Conservation (phyloP, 2,113 vertebrate species). For the Gobius niger region DNA sequence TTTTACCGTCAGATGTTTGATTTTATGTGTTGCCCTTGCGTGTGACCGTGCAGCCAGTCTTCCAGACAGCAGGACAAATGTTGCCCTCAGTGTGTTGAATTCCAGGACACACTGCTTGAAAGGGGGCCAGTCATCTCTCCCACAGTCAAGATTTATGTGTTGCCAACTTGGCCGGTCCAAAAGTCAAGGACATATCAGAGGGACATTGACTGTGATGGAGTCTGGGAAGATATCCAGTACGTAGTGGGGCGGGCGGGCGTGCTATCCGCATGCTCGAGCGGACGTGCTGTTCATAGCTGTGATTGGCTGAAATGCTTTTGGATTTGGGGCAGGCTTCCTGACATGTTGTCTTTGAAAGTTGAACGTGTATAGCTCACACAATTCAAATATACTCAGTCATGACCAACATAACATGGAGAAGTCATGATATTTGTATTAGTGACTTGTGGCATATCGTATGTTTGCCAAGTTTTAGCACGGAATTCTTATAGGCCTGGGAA, state of each 20-base stretch:
- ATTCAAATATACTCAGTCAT: not conserved
- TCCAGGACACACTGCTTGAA: not conserved
- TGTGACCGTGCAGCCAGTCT: not conserved
- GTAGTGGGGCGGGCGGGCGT: not conserved
- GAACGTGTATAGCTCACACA: not conserved
- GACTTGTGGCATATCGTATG: not conserved
- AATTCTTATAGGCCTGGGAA: not conserved
- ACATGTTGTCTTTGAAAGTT: not conserved
- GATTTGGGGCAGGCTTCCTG: not conserved
- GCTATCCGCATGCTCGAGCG: conserved; percentile 3
- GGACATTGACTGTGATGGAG: not conserved
- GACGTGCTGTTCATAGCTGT: conserved; percentile 2
- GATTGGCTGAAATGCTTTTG: not conserved
- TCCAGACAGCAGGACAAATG: not conserved
- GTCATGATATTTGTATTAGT: conserved; percentile 4
- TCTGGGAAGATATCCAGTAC: not conserved
- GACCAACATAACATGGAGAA: not conserved
- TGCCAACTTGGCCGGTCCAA: conserved; percentile 17
- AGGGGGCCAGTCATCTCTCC: conserved; percentile 1
- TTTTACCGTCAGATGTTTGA: not conserved
- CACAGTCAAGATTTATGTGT: conserved; percentile 22
- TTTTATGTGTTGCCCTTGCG: not conserved
- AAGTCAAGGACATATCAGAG: conserved; percentile 31
- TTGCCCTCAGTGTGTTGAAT: conserved; percentile 13
- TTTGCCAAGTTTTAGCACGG: not conserved